Percentiles rank a stretch among this genome's conserved stretches.
Conservation (phyloP, 64 coral and sea anemone species). For the Stichodactyla mertensii region DNA sequence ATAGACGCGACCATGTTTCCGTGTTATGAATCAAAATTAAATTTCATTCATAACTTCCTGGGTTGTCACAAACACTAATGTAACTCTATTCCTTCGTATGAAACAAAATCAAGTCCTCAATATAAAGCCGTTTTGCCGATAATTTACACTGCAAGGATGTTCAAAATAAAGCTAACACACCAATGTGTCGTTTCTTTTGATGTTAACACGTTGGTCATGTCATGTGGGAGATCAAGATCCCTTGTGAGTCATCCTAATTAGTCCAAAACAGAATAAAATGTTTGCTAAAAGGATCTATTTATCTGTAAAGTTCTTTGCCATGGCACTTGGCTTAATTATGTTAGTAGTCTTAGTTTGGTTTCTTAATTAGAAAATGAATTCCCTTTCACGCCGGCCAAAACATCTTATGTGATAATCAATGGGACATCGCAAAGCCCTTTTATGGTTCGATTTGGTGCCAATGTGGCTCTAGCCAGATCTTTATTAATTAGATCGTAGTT, state of each 20-base stretch:
- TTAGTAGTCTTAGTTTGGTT: background rate
- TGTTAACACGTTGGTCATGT: slow-evolving; percentile 1
- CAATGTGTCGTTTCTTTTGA: background rate
- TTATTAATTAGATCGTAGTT: background rate
- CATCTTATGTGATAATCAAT: background rate
- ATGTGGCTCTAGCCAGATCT: background rate
- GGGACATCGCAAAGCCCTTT: background rate
- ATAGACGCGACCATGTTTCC: background rate
- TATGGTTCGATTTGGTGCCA: background rate
- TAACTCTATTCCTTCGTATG: background rate
- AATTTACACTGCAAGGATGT: background rate
- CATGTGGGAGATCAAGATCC: background rate
- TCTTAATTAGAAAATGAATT: slow-evolving; percentile 8
- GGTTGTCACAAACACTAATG: background rate
- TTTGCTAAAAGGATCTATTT: background rate
- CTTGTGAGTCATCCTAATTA: slow-evolving; percentile 2
- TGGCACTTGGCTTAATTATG: slow-evolving; percentile 12
- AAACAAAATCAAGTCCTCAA: background rate
- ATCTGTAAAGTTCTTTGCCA: slow-evolving; percentile 7
- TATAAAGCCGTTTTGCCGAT: background rate
- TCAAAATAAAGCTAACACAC: background rate
- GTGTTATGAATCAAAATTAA: background rate
- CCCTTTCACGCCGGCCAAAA: background rate
- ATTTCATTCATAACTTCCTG: background rate
- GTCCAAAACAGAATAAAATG: background rate